These are phyloP conservation scores for Xanthia togata DNA, from an alignment of 2,888 invertebrate genomes.

Conservation along the genomic window DNA sequence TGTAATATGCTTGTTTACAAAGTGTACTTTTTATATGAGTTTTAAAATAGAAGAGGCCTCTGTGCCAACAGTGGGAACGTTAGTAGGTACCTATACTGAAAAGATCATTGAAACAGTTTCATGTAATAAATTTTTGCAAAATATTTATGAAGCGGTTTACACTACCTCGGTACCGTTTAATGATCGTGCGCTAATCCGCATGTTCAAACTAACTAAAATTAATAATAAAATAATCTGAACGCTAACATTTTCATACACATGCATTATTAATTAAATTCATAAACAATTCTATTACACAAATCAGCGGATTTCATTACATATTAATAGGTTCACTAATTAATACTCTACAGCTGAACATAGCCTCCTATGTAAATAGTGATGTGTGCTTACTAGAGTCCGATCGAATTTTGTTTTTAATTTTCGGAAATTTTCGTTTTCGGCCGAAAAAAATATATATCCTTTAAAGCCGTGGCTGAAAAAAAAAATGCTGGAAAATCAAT, in stretches of 20 bases:
- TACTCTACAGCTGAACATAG: constrained; percentile 10
- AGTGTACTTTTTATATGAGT: no score
- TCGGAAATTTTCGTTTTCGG: no score
- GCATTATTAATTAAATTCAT: constrained; percentile 48
- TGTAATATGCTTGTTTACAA: no score
- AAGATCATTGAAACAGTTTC: not conserved
- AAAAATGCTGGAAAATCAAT: no score
- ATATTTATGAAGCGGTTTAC: not conserved
- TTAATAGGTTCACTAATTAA: constrained; percentile 48
- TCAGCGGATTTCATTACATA: constrained; percentile 38
- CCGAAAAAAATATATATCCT: no score
- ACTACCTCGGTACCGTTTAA: not conserved
- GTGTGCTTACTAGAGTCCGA: constrained; percentile 33
- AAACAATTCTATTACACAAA: constrained; percentile 51
- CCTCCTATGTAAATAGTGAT: constrained; percentile 58
- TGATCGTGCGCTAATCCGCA: not conserved
- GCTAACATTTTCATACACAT: constrained; percentile 7
- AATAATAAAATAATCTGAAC: constrained; percentile 31
- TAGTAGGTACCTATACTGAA: not conserved
- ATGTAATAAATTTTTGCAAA: not conserved
- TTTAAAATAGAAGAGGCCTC: no score
- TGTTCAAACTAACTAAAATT: constrained; percentile 30
- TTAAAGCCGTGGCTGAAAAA: not conserved
- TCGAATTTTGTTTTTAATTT: not conserved
- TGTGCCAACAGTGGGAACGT: not conserved